Evolutionary conservation across 2,113 vertebrate species (phyloP), one percentile per base, ranked within the genome.

Genomic region (Silurus glanis): DNA sequence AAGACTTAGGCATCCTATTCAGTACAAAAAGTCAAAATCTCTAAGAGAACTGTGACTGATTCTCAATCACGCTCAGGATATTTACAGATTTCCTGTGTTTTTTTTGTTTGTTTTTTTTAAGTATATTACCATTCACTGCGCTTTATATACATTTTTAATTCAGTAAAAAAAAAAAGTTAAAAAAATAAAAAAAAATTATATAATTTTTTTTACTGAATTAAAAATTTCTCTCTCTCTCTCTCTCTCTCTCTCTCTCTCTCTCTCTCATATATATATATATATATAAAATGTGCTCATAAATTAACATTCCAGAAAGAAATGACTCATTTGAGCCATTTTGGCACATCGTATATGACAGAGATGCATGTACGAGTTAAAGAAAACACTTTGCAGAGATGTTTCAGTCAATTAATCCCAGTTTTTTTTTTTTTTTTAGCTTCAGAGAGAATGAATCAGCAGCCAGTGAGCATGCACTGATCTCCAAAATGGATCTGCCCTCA

Each of bases 291-390:
- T 37, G 25, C 49, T 58, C 13, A n/a, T 12, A 10, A 58, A 45
- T 61, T 23, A 61, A 37, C 55, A 62, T 49, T 79, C 21, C 55
- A 10, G 37, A 59, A 78, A 72, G 58, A 28, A 7, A 69, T 21
- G 58, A 51, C 49, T 2, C 19, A 25, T 85, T 61, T 16, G 64
- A 84, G 58, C 80, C 82, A 66, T 49, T 84, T 88, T 88, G 87
- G 87, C 87, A 88, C 84, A 12, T 83, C 13, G n/a, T 61, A 17
- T 64, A 45, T 55, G 66, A 21, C 17, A 45, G 25, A 37, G 12
- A 25, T 51, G n/a, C 6, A 4, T 21, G 61, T 28, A 56, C 8
- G 71, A 56, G 21, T 17, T 17, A 28, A 85, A 67, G 58, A 61
- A 64, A 5, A 71, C 49, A 16, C 56, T 81, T 76, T 53, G 17